These are phyloP conservation scores for Ornithoptera priamus DNA, from an alignment of 2,888 invertebrate species.

Conservation along the genomic window DNA sequence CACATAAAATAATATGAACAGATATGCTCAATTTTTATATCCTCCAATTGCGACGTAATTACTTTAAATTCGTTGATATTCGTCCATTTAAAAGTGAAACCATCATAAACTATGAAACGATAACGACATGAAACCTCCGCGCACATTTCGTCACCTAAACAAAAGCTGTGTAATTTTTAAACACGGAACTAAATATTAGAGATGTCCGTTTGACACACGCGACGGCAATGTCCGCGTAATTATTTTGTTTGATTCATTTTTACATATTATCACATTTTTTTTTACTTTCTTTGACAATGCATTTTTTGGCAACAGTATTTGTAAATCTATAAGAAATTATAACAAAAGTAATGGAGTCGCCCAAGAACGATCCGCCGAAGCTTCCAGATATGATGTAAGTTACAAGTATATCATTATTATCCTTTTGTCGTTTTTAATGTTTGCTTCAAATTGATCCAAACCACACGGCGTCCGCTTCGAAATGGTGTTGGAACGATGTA, in stretches of 20 bases:
- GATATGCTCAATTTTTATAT: too few relatives aligned
- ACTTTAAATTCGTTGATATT: too few relatives aligned
- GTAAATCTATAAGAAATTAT: constrained; percentile 6
- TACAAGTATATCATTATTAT: not conserved
- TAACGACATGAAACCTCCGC: too few relatives aligned
- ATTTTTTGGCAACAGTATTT: constrained; percentile 2
- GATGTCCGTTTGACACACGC: constrained; percentile 17
- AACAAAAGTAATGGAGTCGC: constrained; percentile 50
- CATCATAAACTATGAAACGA: too few relatives aligned
- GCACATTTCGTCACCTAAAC: not conserved
- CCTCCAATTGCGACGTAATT: too few relatives aligned
- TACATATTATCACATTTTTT: constrained; percentile 15
- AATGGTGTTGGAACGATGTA: too few relatives aligned
- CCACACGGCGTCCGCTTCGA: too few relatives aligned
- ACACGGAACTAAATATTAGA: constrained; percentile 13
- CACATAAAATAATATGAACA: too few relatives aligned
- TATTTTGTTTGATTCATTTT: constrained; percentile 2
- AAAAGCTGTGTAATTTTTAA: constrained; percentile 7
- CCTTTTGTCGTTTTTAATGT: too few relatives aligned
- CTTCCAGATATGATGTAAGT: constrained; percentile 70
- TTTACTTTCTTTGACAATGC: constrained; percentile 12
- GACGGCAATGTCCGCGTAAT: constrained; percentile 29
- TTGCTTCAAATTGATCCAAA: too few relatives aligned
- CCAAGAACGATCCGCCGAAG: constrained; percentile 52
- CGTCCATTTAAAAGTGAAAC: too few relatives aligned